Percentiles rank a stretch among this genome's conserved stretches.
Evolutionary conservation across 1,140 invertebrate genomes (phyloP).

Genomic region (Oscheius sp.): DNA sequence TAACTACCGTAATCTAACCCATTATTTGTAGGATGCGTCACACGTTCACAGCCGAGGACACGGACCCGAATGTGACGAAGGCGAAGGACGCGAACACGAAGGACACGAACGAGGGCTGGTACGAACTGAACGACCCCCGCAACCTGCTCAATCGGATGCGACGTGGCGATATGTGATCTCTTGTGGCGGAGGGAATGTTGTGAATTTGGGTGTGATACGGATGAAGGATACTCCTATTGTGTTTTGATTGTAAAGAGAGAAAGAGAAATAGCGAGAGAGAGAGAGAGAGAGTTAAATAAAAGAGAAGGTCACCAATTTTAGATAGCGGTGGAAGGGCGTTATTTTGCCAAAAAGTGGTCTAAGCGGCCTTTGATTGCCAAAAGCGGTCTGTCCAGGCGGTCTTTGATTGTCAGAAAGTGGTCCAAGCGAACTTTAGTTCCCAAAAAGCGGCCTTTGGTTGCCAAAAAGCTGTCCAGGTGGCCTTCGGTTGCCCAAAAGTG

Average conservation of each 20-base stretch:
- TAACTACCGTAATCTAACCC: background rate
- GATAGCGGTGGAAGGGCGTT: no score
- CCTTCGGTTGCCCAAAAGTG: no score
- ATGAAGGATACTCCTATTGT: background rate
- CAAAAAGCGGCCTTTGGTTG: no score
- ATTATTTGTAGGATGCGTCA: slow-evolving; percentile 73
- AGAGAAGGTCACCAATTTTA: no score
- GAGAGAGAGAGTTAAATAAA: background rate
- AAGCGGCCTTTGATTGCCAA: no score
- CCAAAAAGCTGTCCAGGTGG: no score
- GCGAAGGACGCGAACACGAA: slow-evolving; percentile 93
- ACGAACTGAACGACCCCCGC: slow-evolving; percentile 79
- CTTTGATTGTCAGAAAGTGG: no score
- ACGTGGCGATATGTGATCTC: slow-evolving; percentile 66
- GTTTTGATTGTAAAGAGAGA: background rate
- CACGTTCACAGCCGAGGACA: slow-evolving; percentile 72
- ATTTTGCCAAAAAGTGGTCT: no score
- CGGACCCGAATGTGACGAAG: slow-evolving; percentile 71
- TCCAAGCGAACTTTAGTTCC: no score
- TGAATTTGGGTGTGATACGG: background rate
- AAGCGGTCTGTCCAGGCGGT: no score
- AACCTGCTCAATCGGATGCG: slow-evolving; percentile 88
- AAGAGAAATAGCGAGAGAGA: background rate
- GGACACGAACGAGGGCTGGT: slow-evolving; percentile 79
- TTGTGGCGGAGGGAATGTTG: background rate